phyloP scores from a whole-genome alignment of 64 coral and sea anemone species.

The Catalaphyllia jardinei region DNA sequence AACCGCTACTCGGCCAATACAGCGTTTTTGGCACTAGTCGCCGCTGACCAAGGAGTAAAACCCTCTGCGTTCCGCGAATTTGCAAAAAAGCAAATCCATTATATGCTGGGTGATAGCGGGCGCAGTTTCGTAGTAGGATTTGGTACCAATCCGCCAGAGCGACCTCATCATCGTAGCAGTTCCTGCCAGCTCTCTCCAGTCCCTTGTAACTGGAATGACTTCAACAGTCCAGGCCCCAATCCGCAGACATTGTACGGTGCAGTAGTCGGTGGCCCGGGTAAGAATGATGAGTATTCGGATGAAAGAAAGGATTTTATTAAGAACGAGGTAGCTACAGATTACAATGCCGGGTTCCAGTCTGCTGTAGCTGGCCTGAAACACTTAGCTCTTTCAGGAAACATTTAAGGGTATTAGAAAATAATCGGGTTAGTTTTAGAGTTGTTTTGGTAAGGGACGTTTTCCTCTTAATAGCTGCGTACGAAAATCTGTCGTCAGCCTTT shows the following conservation, averaged over 20 bases:
- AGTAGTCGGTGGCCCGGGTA: slow-evolving; percentile 57
- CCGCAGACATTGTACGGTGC: slow-evolving; percentile 62
- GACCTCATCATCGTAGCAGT: slow-evolving; percentile 65
- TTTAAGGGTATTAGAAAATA: neutral
- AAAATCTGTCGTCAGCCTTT: too few relatives aligned
- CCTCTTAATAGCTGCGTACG: too few relatives aligned
- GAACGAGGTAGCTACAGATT: slow-evolving; percentile 66
- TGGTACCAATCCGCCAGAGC: slow-evolving; percentile 57
- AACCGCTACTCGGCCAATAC: slow-evolving; percentile 76
- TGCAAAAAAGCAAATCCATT: slow-evolving; percentile 62
- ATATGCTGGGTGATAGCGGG: slow-evolving; percentile 59
- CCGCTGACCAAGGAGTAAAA: slow-evolving; percentile 43
- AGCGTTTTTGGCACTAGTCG: slow-evolving; percentile 49
- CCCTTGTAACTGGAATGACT: slow-evolving; percentile 41
- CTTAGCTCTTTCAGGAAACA: neutral
- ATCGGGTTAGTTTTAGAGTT: neutral
- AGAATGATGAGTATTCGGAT: slow-evolving; percentile 46
- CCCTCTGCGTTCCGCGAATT: slow-evolving; percentile 32
- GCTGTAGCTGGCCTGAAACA: slow-evolving; percentile 56
- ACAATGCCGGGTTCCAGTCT: slow-evolving; percentile 70
- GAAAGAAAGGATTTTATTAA: slow-evolving; percentile 52
- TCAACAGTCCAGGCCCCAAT: slow-evolving; percentile 41
- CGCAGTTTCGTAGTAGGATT: slow-evolving; percentile 74
- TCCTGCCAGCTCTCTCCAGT: slow-evolving; percentile 44
- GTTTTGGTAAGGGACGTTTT: too few relatives aligned